These are phyloP conservation scores for Callimorpha dominula DNA, from an alignment of 2,888 invertebrate genomes.

Conservation along the genomic window DNA sequence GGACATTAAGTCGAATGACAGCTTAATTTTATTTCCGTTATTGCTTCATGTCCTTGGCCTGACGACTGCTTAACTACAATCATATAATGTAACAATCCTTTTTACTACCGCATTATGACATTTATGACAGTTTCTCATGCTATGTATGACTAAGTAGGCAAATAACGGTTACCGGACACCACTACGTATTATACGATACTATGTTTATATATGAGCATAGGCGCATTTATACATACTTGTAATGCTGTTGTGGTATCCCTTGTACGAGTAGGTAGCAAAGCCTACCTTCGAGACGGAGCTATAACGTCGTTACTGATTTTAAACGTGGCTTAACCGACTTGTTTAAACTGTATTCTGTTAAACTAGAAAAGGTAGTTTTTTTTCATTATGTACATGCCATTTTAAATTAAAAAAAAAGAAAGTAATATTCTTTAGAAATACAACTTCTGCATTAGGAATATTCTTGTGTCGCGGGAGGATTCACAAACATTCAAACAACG, in stretches of 20 bases:
- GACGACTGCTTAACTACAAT: conserved; percentile 12
- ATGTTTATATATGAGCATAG: neutral
- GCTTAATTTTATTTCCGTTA: conserved; percentile 46
- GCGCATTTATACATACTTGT: neutral
- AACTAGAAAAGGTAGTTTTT: neutral
- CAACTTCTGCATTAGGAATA: no score
- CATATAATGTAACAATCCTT: conserved; percentile 13
- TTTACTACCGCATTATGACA: conserved; percentile 8
- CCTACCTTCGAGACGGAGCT: neutral
- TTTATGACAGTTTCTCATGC: conserved; percentile 4
- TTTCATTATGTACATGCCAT: neutral
- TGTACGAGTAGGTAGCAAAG: neutral
- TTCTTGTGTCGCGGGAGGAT: no score
- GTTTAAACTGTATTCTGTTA: neutral
- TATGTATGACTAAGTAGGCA: neutral
- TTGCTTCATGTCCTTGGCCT: conserved; percentile 32
- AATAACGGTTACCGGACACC: neutral
- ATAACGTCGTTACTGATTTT: neutral
- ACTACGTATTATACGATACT: neutral
- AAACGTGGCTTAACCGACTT: neutral
- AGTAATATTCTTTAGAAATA: no score
- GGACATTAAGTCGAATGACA: conserved; percentile 42
- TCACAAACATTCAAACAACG: no score
- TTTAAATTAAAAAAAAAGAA: neutral
- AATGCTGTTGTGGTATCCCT: neutral